Percentiles rank a stretch among this genome's conserved stretches.
Evolutionary conservation across 1,140 invertebrate genomes (phyloP).

Genomic region (Tetragonula clypearis): DNA sequence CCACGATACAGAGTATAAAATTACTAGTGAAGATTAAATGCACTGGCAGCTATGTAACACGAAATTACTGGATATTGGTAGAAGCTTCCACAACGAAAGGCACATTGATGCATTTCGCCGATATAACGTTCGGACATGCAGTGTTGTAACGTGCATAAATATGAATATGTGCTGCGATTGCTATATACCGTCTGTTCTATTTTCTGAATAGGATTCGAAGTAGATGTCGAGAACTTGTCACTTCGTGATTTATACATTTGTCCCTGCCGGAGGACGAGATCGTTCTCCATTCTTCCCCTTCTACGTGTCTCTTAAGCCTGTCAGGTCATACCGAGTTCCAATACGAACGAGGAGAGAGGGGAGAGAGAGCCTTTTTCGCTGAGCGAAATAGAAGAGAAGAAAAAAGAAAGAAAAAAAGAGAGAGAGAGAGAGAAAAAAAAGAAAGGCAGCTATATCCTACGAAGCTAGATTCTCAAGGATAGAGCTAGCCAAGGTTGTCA

Average conservation of each 20-base stretch:
- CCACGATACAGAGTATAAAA: neutral
- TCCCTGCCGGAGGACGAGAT: constrained; percentile 70
- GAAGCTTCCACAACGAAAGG: constrained; percentile 25
- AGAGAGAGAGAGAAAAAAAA: neutral
- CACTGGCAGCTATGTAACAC: neutral
- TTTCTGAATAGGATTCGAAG: constrained; percentile 76
- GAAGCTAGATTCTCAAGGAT: constrained; percentile 29
- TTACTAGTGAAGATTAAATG: neutral
- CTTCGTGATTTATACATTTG: constrained; percentile 77
- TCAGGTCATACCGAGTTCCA: constrained; percentile 19
- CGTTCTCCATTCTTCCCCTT: constrained; percentile 42
- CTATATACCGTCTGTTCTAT: constrained; percentile 70
- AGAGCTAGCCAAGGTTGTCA: constrained; percentile 36
- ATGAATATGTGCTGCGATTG: constrained; percentile 36
- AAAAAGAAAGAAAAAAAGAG: no score
- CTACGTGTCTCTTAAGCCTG: constrained; percentile 36
- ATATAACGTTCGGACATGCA: constrained; percentile 26
- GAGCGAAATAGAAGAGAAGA: neutral
- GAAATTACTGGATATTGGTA: constrained; percentile 8
- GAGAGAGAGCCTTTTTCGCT: constrained; percentile 13
- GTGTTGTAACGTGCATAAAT: constrained; percentile 26
- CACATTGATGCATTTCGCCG: constrained; percentile 39
- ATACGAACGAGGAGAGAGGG: neutral
- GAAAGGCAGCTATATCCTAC: neutral
- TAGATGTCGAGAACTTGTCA: constrained; percentile 75